phyloP scores from a whole-genome alignment of 2,888 invertebrate species.

The Invenusta paracnida region DNA sequence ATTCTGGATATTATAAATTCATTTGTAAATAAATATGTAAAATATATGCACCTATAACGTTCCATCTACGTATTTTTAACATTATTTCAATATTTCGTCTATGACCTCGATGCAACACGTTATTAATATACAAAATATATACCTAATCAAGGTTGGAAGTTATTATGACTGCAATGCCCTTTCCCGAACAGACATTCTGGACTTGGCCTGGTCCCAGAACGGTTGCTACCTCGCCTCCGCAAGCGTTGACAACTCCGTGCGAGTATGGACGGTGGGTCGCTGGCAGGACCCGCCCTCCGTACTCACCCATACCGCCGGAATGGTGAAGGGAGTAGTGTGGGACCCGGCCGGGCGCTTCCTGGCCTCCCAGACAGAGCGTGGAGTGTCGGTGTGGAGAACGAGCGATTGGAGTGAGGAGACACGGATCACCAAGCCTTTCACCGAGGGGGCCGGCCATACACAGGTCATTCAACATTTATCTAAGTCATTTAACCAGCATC shows the following conservation, averaged over 20 bases:
- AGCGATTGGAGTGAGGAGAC: conserved; percentile 85
- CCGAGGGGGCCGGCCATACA: background rate
- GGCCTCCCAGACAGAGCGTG: conserved; percentile 74
- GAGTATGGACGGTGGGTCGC: conserved; percentile 75
- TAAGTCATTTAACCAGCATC: no score
- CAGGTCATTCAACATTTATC: no score
- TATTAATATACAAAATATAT: no score
- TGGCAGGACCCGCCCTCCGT: conserved; percentile 63
- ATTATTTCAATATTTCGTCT: no score
- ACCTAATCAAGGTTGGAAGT: no score
- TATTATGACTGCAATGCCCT: no score
- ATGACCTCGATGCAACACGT: no score
- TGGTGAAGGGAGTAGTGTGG: conserved; percentile 96
- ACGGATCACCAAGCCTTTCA: conserved; percentile 48
- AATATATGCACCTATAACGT: no score
- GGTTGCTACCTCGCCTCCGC: conserved; percentile 90
- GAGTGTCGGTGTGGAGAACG: conserved; percentile 87
- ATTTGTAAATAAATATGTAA: no score
- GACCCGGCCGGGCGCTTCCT: conserved; percentile 95
- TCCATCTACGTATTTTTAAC: no score
- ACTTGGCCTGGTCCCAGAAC: conserved; percentile 89
- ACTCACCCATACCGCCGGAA: conserved; percentile 77
- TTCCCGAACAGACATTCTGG: conserved; percentile 75
- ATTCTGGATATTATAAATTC: no score
- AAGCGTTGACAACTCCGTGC: conserved; percentile 92